phyloP scores from a whole-genome alignment of 2,888 invertebrate species.

The Nyleta sp. region DNA sequence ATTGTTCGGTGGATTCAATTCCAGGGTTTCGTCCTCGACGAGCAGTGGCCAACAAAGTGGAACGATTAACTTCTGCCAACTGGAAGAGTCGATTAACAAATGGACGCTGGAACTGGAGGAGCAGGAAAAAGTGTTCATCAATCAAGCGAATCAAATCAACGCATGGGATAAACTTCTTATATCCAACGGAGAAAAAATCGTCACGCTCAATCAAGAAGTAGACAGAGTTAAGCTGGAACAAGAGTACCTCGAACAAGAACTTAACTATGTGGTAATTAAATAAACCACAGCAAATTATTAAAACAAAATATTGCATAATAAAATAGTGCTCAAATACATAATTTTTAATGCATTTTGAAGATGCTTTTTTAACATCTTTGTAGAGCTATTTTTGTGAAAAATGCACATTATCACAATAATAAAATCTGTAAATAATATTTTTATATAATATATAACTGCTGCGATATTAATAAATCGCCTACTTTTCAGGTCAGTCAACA shows the following conservation, averaged over 20 bases:
- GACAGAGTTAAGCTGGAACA: constrained; percentile 95
- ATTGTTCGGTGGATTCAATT: too few relatives aligned
- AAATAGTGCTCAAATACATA: not conserved
- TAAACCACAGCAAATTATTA: too few relatives aligned
- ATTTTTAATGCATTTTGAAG: not conserved
- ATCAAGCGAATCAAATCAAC: constrained; percentile 97
- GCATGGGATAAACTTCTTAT: constrained; percentile 97
- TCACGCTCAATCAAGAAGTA: constrained; percentile 93
- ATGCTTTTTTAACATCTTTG: too few relatives aligned
- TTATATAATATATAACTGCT: not conserved
- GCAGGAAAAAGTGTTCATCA: constrained; percentile 95
- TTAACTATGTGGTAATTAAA: constrained; percentile 90
- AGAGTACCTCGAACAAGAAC: constrained; percentile 93
- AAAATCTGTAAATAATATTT: not conserved
- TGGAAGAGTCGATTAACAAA: constrained; percentile 96
- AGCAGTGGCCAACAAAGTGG: constrained; percentile 78
- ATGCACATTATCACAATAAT: too few relatives aligned
- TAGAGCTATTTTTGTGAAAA: too few relatives aligned
- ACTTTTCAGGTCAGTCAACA: constrained; percentile 89
- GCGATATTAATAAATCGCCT: not conserved
- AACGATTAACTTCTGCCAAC: constrained; percentile 90
- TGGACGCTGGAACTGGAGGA: constrained; percentile 97
- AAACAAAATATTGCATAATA: too few relatives aligned
- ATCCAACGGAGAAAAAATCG: constrained; percentile 96
- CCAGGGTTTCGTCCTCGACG: constrained; percentile 77